Conservation (phyloP, 2,888 invertebrate species). For the Lasioglossum leucozonium region DNA sequence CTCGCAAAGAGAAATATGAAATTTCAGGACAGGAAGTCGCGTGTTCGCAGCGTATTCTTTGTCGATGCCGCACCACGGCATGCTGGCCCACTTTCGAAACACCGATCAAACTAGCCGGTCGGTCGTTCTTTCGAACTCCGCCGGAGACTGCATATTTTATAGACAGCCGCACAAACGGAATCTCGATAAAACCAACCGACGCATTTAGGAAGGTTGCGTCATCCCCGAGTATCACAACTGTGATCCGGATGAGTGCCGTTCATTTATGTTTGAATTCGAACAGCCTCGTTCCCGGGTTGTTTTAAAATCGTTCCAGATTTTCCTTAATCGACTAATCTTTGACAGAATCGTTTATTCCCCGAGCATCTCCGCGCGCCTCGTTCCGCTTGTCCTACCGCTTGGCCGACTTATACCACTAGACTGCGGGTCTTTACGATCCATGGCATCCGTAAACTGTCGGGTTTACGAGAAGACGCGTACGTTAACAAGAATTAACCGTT, state of each 20-base stretch:
- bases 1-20: constrained; percentile 71
- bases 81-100: constrained; percentile 61
- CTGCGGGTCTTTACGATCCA: neutral
- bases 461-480: neutral
- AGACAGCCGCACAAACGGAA: neutral
- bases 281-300: neutral
- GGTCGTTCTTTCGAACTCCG: constrained; percentile 29
- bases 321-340: neutral
- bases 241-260: neutral
- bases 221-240: neutral
- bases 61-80: constrained; percentile 25
- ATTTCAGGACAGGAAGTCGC: constrained; percentile 60
- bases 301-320: neutral
- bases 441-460: neutral
- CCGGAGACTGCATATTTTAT: neutral
- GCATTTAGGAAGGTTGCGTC: neutral
- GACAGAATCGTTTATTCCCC: neutral
- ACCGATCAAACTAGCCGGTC: constrained; percentile 50
- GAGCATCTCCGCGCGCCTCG: neutral
- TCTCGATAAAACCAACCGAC: neutral
- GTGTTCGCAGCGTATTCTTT: constrained; percentile 61
- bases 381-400: neutral
- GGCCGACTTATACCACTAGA: neutral
- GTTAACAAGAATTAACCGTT: neutral
- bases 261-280: neutral